phyloP scores from a whole-genome alignment of 2,888 invertebrate species.

The Sepioteuthis lessoniana region DNA sequence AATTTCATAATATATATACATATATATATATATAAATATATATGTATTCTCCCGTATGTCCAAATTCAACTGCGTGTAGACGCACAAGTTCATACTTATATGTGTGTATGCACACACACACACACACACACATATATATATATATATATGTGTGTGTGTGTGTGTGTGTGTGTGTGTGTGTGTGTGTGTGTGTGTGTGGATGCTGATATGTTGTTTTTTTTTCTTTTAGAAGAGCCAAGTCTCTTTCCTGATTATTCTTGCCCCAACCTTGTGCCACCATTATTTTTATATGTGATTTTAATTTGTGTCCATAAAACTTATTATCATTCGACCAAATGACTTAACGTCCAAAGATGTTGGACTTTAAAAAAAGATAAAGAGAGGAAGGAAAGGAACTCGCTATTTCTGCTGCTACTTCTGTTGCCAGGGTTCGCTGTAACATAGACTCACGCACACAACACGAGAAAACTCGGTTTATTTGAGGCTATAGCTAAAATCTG shows the following conservation, averaged over 20 bases:
- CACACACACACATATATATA: not conserved
- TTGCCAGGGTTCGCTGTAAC: not conserved
- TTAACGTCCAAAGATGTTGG: not conserved
- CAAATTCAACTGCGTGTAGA: not conserved
- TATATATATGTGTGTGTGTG: slow-evolving; percentile 34
- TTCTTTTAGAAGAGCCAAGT: not conserved
- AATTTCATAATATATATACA: not conserved
- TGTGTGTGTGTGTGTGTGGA: not conserved
- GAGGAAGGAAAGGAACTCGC: not conserved
- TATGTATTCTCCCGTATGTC: not conserved
- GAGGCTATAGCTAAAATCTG: slow-evolving; percentile 18
- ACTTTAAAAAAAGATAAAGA: not conserved
- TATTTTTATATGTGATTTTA: not conserved
- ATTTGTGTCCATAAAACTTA: not conserved
- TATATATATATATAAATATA: slow-evolving; percentile 36
- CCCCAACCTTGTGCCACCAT: not conserved
- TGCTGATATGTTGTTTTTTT: not conserved
- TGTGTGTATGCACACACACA: not conserved
- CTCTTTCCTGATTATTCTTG: not conserved
- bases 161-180: not conserved
- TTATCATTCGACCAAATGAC: not conserved
- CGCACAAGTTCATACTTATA: not conserved
- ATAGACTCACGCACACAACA: slow-evolving; percentile 33
- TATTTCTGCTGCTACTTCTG: not conserved
- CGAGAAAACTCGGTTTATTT: not conserved